Evolutionary conservation across 2,888 invertebrate genomes (phyloP), one percentile per base, ranked within the genome.

Genomic region (Drosophila acutilabella): DNA sequence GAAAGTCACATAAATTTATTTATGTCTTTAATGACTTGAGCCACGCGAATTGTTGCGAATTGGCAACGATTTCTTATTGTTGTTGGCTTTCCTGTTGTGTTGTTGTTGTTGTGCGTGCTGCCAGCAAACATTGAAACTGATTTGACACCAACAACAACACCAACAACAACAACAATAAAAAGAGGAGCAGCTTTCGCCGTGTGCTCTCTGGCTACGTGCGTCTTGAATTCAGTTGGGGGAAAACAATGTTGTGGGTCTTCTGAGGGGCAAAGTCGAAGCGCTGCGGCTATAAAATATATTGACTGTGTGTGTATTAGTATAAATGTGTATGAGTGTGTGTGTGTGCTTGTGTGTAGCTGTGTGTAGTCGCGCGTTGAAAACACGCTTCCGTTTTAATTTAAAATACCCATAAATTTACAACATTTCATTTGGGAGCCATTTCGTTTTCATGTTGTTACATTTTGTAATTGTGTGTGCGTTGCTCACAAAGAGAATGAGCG

Each of bases 341-440:
- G n/a, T 52, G 52, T 59, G 59, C 66, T 64, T 64, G 40, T 42
- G 41, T 57, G 33, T 56, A 36, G 48, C 53, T 69, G 61, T 80
- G 75, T 78, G 75, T 65, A 85, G 76, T 74, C 80, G 75, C 68
- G 78, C 77, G 89, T 71, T 89, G 81, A 89, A 90, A 90, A 89
- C 90, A 89, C 89, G 89, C 89, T 91, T 91, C 90, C 91, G 90
- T 91, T 91, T 91, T 91, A 91, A 91, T 91, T 91, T 91, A 91
- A 91, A 91, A 91, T 91, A 91, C 89, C 90, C 91, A 91, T 91
- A 91, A 91, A 91, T 91, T 91, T 90, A 89, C 81, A 82, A 87
- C 89, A 91, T 89, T 85, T 91, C 91, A 91, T 91, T 90, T 83
- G 91, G 91, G 91, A 90, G 90, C 88, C 90, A 91, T 90, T 90